These are phyloP conservation scores for Pipistrellus pipistrellus DNA, from an alignment of 2,797 vertebrate species.

Conservation along the genomic window DNA sequence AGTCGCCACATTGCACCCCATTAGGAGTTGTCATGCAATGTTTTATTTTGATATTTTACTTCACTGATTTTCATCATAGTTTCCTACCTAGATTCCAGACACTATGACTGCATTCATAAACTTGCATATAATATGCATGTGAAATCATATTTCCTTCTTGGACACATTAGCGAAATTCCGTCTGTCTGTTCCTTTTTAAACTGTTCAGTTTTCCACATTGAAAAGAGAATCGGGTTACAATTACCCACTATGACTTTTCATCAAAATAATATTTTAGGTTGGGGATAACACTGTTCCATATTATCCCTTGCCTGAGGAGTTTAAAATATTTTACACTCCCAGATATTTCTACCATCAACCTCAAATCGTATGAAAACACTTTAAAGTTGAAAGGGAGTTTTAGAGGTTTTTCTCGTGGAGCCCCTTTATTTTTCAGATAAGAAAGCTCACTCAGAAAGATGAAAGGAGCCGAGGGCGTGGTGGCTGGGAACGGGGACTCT, in stretches of 20 bases:
- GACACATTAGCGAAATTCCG: constrained; percentile 83
- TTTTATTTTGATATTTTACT: constrained; percentile 85
- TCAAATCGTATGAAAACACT: constrained; percentile 53
- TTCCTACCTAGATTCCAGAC: constrained; percentile 84
- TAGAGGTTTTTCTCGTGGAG: constrained; percentile 41
- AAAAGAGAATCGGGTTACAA: constrained; percentile 83
- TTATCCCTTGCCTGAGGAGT: constrained; percentile 55
- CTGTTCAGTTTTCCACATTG: constrained; percentile 83
- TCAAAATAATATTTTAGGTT: constrained; percentile 77
- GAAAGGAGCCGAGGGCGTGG: background rate
- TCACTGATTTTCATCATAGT: constrained; percentile 83
- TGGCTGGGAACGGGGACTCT: background rate
- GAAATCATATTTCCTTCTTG: constrained; percentile 85
- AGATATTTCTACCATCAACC: constrained; percentile 67
- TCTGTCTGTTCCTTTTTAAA: constrained; percentile 83
- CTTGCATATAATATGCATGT: constrained; percentile 83
- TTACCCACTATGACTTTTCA: constrained; percentile 76
- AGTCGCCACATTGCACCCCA: constrained; percentile 63
- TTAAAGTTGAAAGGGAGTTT: constrained; percentile 60
- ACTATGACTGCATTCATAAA: constrained; percentile 83
- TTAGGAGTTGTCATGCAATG: constrained; percentile 74
- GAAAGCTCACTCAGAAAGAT: constrained; percentile 45
- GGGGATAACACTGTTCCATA: constrained; percentile 67
- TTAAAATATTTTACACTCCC: constrained; percentile 62
- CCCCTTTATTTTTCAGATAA: constrained; percentile 10